These are phyloP conservation scores for Drosophila kurseongensis DNA, from an alignment of 1,140 invertebrate genomes.

Conservation along the genomic window DNA sequence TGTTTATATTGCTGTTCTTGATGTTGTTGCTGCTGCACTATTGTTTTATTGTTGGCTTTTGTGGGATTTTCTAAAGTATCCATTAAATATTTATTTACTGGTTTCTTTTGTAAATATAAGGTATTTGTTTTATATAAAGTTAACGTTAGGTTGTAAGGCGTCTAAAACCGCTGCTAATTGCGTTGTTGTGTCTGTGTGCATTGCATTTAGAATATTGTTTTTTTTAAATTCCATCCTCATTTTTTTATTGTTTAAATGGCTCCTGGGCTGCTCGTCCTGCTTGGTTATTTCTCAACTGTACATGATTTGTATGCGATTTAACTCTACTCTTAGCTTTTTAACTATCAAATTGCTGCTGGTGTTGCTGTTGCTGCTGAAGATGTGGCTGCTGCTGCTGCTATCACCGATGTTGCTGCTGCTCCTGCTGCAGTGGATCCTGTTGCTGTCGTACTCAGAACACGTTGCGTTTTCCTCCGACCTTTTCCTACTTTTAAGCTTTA, in stretches of 20 bases:
- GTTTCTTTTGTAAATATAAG: conserved; percentile 12
- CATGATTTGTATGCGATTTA: conserved; percentile 69
- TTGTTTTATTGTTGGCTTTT: conserved; percentile 37
- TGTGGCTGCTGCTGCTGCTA: not conserved
- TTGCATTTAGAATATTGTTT: conserved; percentile 57
- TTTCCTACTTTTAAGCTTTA: conserved; percentile 26
- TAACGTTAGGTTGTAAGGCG: conserved; percentile 59
- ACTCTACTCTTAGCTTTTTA: conserved; percentile 67
- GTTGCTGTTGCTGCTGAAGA: conserved; percentile 6
- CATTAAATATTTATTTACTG: conserved; percentile 6
- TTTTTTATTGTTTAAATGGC: conserved; percentile 20
- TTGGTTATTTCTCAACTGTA: conserved; percentile 49
- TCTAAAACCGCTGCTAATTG: conserved; percentile 73
- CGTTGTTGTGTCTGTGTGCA: conserved; percentile 53
- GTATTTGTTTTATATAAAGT: conserved; percentile 15
- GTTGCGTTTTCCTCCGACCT: conserved; percentile 2
- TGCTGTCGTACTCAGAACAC: not conserved
- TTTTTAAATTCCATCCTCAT: conserved; percentile 19
- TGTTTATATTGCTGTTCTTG: conserved; percentile 43
- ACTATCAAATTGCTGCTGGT: conserved; percentile 54
- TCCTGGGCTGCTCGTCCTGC: conserved; percentile 17
- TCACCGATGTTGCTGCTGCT: not conserved
- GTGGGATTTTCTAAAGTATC: conserved; percentile 26
- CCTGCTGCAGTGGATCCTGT: not conserved
- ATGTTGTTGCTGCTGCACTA: conserved; percentile 18